Conservation (phyloP, 1,140 invertebrate genomes). For the Amphibalanus amphitrite region DNA sequence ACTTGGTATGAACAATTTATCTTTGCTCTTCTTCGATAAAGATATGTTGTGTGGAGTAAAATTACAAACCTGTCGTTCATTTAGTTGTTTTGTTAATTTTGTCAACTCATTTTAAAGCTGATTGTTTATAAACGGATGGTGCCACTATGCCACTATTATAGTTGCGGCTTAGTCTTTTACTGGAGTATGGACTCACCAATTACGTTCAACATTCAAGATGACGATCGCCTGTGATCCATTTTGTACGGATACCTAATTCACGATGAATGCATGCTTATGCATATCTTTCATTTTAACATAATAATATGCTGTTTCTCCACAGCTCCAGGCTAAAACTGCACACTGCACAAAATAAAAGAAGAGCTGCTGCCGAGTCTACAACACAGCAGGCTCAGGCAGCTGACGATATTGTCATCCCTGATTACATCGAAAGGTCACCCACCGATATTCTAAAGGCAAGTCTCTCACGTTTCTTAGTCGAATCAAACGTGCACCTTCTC, state of each 20-base stretch:
- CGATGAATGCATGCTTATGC: background rate
- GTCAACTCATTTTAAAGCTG: too few species aligned
- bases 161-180: too few species aligned
- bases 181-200: too few species aligned
- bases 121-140: too few species aligned
- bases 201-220: too few species aligned
- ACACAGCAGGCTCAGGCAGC: background rate
- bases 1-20: background rate
- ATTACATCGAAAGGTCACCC: conserved; percentile 47
- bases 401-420: conserved; percentile 33
- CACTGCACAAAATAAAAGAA: background rate
- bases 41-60: background rate
- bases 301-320: background rate
- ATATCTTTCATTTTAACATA: background rate
- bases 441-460: conserved; percentile 54
- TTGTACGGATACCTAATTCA: background rate
- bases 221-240: too few species aligned
- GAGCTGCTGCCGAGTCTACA: background rate
- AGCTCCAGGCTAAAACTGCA: background rate
- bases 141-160: too few species aligned
- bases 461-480: background rate
- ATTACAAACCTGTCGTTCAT: background rate
- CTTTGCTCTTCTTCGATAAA: background rate
- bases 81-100: too few species aligned
- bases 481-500: too few species aligned